These are phyloP conservation scores for Epinotia demarniana DNA, from an alignment of 2,888 invertebrate genomes.

Conservation along the genomic window DNA sequence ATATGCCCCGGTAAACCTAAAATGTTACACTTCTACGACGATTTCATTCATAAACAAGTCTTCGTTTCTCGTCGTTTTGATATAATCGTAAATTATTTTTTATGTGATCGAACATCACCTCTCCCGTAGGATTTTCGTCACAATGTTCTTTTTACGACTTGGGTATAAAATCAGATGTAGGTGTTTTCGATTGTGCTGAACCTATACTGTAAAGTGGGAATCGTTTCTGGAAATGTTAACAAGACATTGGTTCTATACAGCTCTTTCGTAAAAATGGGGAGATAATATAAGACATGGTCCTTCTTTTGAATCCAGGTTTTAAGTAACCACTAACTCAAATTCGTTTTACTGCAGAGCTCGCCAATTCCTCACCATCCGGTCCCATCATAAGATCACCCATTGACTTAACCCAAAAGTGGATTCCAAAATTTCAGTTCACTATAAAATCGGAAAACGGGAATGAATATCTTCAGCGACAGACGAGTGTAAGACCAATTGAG, in stretches of 20 bases:
- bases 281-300: background rate
- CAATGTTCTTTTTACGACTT: constrained; percentile 74
- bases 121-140: constrained; percentile 74
- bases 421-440: too few species aligned
- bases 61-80: constrained; percentile 67
- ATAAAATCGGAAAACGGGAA: too few species aligned
- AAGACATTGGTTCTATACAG: background rate
- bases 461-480: too few species aligned
- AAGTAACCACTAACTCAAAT: too few species aligned
- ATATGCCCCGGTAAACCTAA: constrained; percentile 37
- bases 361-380: too few species aligned
- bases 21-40: constrained; percentile 55
- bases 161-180: constrained; percentile 57
- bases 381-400: too few species aligned
- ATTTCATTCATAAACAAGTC: constrained; percentile 74
- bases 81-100: constrained; percentile 80
- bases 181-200: constrained; percentile 37
- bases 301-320: too few species aligned
- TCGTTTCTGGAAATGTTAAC: background rate
- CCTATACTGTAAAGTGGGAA: constrained; percentile 20
- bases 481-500: too few species aligned
- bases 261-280: background rate
- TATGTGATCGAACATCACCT: constrained; percentile 69
- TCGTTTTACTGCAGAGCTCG: too few species aligned
- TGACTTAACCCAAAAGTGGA: too few species aligned